A percentile compares a stretch with the other conserved stretches of the same genome.
Conservation (phyloP, 2,888 invertebrate genomes). For the Dolichopus griseipennis region DNA sequence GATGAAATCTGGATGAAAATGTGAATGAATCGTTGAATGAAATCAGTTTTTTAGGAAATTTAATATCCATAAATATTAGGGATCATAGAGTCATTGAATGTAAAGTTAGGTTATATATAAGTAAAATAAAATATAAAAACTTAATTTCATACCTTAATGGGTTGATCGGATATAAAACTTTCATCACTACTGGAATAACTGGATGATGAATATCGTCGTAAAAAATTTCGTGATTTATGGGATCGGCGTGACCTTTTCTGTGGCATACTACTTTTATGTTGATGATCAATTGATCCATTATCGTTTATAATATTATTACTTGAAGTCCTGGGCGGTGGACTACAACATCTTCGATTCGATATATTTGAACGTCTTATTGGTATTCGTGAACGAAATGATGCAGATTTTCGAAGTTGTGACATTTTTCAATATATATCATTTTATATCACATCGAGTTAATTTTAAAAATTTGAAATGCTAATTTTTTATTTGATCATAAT, state of each 20-base stretch:
- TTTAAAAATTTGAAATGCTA: no score
- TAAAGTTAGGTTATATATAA: not conserved
- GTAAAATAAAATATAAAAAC: not conserved
- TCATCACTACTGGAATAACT: constrained; percentile 33
- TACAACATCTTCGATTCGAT: constrained; percentile 27
- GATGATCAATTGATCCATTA: constrained; percentile 14
- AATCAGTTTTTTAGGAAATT: no score
- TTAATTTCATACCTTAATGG: constrained; percentile 27
- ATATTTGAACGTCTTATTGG: constrained; percentile 29
- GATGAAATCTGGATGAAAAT: no score
- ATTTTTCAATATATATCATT: constrained; percentile 21
- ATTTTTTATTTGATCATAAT: no score
- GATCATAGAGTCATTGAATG: no score
- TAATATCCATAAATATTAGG: no score
- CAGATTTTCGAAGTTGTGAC: constrained; percentile 32
- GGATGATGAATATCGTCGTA: constrained; percentile 27
- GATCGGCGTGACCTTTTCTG: constrained; percentile 10
- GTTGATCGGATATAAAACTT: constrained; percentile 30
- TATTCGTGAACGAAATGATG: constrained; percentile 32
- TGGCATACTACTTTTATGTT: constrained; percentile 13
- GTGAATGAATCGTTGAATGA: no score
- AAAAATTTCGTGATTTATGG: not conserved
- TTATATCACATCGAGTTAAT: no score
- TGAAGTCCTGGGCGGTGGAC: constrained; percentile 19
- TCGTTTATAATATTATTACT: constrained; percentile 8